phyloP scores from a whole-genome alignment of 2,113 vertebrate genomes.

The Brachypteracias leptosomus region DNA sequence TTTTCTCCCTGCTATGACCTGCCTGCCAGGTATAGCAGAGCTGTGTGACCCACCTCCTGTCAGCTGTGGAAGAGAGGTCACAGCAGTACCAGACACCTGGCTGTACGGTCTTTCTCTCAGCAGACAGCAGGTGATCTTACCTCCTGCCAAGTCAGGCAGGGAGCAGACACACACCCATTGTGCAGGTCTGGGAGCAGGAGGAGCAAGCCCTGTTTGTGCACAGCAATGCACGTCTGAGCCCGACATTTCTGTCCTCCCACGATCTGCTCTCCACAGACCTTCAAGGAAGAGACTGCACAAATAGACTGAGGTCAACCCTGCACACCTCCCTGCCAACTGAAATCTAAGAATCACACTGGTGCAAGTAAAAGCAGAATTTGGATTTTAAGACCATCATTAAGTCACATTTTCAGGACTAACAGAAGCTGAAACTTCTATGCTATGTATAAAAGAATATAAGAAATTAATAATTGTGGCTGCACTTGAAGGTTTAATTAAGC shows the following conservation, averaged over 20 bases:
- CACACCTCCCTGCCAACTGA: fast-evolving
- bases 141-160: too few species aligned
- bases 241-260: fast-evolving
- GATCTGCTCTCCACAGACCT: neutral
- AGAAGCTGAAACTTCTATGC: neutral
- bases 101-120: neutral
- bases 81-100: fast-evolving
- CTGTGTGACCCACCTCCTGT: fast-evolving
- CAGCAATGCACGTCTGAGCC: fast-evolving
- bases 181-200: neutral
- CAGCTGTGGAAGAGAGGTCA: neutral
- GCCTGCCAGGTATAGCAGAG: neutral
- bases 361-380: neutral
- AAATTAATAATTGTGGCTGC: neutral
- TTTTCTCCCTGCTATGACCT: fast-evolving
- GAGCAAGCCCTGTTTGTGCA: fast-evolving
- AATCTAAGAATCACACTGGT: neutral
- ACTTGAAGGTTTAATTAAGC: neutral
- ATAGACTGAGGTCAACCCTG: neutral
- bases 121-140: neutral
- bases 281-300: fast-evolving
- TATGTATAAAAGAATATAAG: neutral
- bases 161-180: fast-evolving
- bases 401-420: neutral
- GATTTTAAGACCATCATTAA: neutral